These are phyloP conservation scores for Neuroterus valhalla DNA, from an alignment of 1,140 invertebrate genomes.

Conservation along the genomic window DNA sequence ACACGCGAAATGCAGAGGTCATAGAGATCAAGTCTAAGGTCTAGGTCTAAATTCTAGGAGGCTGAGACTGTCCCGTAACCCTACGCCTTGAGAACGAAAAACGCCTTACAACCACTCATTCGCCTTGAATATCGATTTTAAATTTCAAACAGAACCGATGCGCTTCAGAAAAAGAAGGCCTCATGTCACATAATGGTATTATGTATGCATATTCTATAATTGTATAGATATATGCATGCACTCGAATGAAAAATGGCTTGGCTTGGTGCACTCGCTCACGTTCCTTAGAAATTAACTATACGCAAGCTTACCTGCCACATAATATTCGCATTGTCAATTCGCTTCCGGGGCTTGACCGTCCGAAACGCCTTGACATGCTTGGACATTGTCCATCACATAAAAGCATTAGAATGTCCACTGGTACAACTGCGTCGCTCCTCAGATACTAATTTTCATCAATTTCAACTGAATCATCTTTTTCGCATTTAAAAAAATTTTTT, in stretches of 20 bases:
- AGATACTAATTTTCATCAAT: slow-evolving; percentile 39
- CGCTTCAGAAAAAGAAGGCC: slow-evolving; percentile 1
- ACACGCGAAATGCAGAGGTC: slow-evolving; percentile 58
- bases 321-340: slow-evolving; percentile 68
- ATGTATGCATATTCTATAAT: background rate
- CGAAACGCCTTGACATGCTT: slow-evolving; percentile 57
- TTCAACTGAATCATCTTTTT: slow-evolving; percentile 35
- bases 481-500: background rate
- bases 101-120: slow-evolving; percentile 40
- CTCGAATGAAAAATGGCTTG: slow-evolving; percentile 31
- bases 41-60: too few relatives aligned
- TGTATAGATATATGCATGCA: background rate
- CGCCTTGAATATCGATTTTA: slow-evolving; percentile 57
- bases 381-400: slow-evolving; percentile 65
- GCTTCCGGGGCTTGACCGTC: slow-evolving; percentile 68
- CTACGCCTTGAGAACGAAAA: slow-evolving; percentile 72
- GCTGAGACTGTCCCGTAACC: slow-evolving; percentile 60
- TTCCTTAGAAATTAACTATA: slow-evolving; percentile 41
- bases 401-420: slow-evolving; percentile 46
- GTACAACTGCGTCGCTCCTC: slow-evolving; percentile 25
- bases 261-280: slow-evolving; percentile 47
- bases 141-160: slow-evolving; percentile 52
- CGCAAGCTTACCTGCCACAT: slow-evolving; percentile 49
- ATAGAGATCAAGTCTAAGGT: slow-evolving; percentile 28
- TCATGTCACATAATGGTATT: background rate